Percentiles rank a stretch among this genome's conserved stretches.
phyloP scores from a whole-genome alignment of 2,888 invertebrate species.

The Folsomia candida region DNA sequence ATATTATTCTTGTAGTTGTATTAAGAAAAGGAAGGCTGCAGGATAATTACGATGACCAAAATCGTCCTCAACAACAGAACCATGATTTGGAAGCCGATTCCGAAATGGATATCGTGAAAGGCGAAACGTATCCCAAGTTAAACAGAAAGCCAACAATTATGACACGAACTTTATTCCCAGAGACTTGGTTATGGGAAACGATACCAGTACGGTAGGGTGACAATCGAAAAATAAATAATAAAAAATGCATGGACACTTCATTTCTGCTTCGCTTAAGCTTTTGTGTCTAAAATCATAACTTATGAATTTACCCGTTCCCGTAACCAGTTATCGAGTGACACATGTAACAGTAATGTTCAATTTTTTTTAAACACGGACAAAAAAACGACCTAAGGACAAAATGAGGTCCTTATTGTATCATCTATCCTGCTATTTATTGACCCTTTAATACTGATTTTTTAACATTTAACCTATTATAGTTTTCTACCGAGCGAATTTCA shows the following conservation, averaged over 20 bases:
- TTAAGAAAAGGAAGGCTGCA: neutral
- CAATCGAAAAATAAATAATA: neutral
- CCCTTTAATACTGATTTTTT: neutral
- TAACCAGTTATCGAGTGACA: neutral
- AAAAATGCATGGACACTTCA: slow-evolving; percentile 1
- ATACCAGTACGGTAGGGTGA: slow-evolving; percentile 29
- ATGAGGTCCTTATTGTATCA: too few species aligned
- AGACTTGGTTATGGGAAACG: slow-evolving; percentile 53
- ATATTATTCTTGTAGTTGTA: neutral
- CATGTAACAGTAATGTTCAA: too few species aligned
- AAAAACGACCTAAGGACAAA: too few species aligned
- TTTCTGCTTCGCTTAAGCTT: slow-evolving; percentile 12
- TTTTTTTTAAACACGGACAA: too few species aligned
- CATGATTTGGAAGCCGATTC: neutral
- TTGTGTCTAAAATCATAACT: neutral
- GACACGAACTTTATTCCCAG: slow-evolving; percentile 52
- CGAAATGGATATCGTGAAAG: neutral
- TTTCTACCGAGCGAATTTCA: slow-evolving; percentile 59
- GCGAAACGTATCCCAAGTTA: neutral
- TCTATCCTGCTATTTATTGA: too few species aligned
- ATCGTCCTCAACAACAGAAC: neutral
- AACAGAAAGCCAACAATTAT: neutral
- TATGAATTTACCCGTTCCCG: neutral
- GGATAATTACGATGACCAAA: neutral
- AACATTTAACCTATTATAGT: slow-evolving; percentile 53